Evolutionary conservation across 2,797 vertebrate genomes (phyloP), one percentile per base, ranked within the genome.

Genomic region (Notamacropus eugenii): DNA sequence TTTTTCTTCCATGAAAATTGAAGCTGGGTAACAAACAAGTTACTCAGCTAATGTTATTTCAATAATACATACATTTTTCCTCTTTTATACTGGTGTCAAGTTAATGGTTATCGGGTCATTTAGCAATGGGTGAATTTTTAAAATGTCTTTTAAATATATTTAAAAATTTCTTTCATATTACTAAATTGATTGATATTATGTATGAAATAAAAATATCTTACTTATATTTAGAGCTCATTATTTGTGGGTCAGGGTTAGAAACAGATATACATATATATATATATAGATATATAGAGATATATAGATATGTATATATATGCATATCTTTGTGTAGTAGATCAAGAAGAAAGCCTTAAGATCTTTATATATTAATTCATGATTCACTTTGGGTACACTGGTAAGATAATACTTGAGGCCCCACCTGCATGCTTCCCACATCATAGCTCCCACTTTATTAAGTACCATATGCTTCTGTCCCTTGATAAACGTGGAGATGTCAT

Each of bases 401-500:
- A 24, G 74, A 1, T 5, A 90, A 14, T 96, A 22, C 3, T 93
- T 4, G 1, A 91, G 11, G 34, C 34, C 22, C 55, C 50, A 92
- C 93, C 92, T 16, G 28, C 67, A 1, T 14, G 5, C 52, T 94
- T 97, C 93, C 90, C 92, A 62, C 93, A 93, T 14, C 4, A 24
- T 55, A 90, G 95, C 3, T 90, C 90, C 54, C 4, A 0, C 31
- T 93, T 29, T 55, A 22, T 2, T 97, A 74, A 56, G 91, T 74
- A 90, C 67, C 93, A 90, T 94, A 96, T 56, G 2, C 0, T 4
- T 95, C 5, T 97, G 95, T 97, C 96, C 62, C 95, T 54, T 52
- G 2, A 5, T 93, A 98, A 97, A 90, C 8, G 93, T 54, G 0
- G 10, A 97, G 96, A 95, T 92, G 74, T 93, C 9, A 93, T 91